Evolutionary conservation across 2,797 vertebrate genomes (phyloP), one percentile per base, ranked within the genome.

Genomic region (Pogonophryne albipinna): DNA sequence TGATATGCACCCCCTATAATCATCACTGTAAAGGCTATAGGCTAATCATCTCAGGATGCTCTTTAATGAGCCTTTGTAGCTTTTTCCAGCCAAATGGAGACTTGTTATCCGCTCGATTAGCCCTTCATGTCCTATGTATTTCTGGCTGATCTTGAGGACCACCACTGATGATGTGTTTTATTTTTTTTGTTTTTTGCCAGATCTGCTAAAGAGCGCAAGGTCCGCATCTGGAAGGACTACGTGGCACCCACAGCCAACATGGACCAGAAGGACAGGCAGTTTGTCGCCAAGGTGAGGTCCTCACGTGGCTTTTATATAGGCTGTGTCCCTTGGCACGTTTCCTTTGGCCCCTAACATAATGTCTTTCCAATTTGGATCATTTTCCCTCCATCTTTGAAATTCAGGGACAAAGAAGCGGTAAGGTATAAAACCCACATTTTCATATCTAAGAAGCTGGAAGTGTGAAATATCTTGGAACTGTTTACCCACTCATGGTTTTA

Each of bases 201-300:
- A 84, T 97, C 96, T 46, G 98, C 98, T 67, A 99, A 99, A 87
- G 98, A 99, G 61, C 97, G 95, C 71, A 98, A 97, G 89, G 91
- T 97, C 79, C 92, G 98, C 82, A 99, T 99, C 88, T 99, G 98
- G 98, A 98, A 97, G 92, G 98, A 99, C 92, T 99, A 99, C 0
- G 97, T 99, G 69, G 95, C 98, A 0, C 98, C 98, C 72, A 99
- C 98, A 2, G 98, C 97, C 73, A 99, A 99, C 92, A 83, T 99
- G 94, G 98, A 99, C 78, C 97, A 95, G 94, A 99, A 99, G 93
- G 98, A 99, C 94, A 95, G 96, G 87, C 97, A 99, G 80, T 99
- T 99, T 41, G 95, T 98, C 38, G 98, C 98, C 86, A 99, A 99
- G 97, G 98, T 99, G 90, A 94, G 95, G 1, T 19, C 17, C 60